Evolutionary conservation across 2,888 invertebrate genomes (phyloP).

Genomic region (Dyspetes luteomarginatus): DNA sequence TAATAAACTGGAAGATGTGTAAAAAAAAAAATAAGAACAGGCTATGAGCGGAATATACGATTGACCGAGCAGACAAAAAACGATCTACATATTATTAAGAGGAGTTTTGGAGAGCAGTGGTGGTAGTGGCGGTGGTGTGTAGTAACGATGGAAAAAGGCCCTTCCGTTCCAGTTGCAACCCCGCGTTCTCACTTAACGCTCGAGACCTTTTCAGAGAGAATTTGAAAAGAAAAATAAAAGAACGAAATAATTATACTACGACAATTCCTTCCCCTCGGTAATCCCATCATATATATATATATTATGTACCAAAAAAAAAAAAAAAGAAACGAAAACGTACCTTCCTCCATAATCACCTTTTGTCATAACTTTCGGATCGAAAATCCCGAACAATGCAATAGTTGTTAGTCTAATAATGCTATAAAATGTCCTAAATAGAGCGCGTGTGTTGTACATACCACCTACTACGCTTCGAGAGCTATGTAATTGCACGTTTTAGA

Average conservation of each 20-base stretch:
- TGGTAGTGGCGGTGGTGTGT: slow-evolving; percentile 25
- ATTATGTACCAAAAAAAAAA: background rate
- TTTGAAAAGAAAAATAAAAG: background rate
- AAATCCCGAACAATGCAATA: slow-evolving; percentile 66
- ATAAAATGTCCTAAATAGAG: slow-evolving; percentile 64
- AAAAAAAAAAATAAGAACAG: slow-evolving; percentile 7
- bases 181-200: slow-evolving; percentile 65
- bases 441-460: slow-evolving; percentile 80
- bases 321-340: slow-evolving; percentile 9
- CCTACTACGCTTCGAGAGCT: slow-evolving; percentile 77
- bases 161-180: slow-evolving; percentile 55
- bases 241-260: slow-evolving; percentile 22
- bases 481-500: slow-evolving; percentile 76
- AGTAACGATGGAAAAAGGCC: slow-evolving; percentile 32
- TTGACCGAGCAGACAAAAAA: slow-evolving; percentile 1
- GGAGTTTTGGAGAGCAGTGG: slow-evolving; percentile 11
- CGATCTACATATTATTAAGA: background rate
- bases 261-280: slow-evolving; percentile 20
- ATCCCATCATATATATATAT: slow-evolving; percentile 42
- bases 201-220: slow-evolving; percentile 20
- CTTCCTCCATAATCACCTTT: slow-evolving; percentile 52
- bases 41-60: slow-evolving; percentile 20
- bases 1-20: slow-evolving; percentile 59
- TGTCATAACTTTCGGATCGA: slow-evolving; percentile 62
- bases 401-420: slow-evolving; percentile 33